Evolutionary conservation across 2,113 vertebrate species (phyloP).

Genomic region (Pedionomus torquatus): DNA sequence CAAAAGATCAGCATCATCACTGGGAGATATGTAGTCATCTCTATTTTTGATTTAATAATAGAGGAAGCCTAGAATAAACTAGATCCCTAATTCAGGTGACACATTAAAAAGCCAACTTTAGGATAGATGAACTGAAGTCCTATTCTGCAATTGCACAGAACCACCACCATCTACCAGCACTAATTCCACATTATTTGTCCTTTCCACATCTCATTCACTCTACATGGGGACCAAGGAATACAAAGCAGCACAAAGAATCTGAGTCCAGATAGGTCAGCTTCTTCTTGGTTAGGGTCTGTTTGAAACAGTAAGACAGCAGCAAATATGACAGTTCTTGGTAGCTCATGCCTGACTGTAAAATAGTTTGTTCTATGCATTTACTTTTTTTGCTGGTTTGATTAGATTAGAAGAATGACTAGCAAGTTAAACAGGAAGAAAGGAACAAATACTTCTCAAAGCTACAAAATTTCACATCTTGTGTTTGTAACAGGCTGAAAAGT

Average conservation of each 20-base stretch:
- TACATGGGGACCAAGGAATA: background rate
- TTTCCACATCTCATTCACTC: background rate
- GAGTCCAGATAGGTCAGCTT: background rate
- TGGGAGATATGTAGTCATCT: background rate
- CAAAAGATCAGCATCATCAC: background rate
- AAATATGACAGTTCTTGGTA: background rate
- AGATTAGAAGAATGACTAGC: background rate
- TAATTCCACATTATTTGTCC: background rate
- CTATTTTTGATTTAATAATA: background rate
- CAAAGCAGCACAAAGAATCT: background rate
- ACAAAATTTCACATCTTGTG: background rate
- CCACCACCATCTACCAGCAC: background rate
- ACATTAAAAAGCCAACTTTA: background rate
- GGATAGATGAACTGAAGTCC: background rate
- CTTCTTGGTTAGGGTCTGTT: background rate
- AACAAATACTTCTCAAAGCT: background rate
- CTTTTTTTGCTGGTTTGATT: background rate
- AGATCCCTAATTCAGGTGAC: background rate
- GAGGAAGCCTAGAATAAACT: background rate
- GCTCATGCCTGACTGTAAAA: background rate
- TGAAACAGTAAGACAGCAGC: background rate
- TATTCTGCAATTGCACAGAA: background rate
- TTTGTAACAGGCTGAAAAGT: background rate
- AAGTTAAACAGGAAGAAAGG: background rate
- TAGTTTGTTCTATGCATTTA: background rate